Conservation (phyloP, 1,140 invertebrate genomes). For the Venustaconcha ellipsiformis region DNA sequence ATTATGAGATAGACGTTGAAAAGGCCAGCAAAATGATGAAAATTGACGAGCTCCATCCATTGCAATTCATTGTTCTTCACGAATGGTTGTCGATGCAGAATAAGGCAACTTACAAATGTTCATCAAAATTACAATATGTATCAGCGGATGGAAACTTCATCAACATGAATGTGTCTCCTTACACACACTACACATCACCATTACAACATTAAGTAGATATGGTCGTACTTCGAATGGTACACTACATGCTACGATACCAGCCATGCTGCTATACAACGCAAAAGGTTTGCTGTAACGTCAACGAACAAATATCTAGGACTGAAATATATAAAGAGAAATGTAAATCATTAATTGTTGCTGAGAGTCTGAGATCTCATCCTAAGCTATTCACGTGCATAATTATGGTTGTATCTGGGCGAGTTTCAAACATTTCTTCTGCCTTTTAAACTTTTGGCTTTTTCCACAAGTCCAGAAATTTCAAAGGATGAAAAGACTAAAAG, state of each 20-base stretch:
- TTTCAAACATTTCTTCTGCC: constrained; percentile 12
- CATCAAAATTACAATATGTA: neutral
- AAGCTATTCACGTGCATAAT: constrained; percentile 12
- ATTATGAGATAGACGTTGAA: constrained; percentile 82
- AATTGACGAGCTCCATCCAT: constrained; percentile 92
- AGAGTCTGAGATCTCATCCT: constrained; percentile 11
- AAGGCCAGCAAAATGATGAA: constrained; percentile 75
- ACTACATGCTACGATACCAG: constrained; percentile 28
- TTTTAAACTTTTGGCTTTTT: constrained; percentile 15
- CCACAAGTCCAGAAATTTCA: constrained; percentile 13
- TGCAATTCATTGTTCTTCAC: constrained; percentile 86
- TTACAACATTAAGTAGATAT: constrained; percentile 68
- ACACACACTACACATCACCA: constrained; percentile 68
- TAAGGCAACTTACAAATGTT: constrained; percentile 11
- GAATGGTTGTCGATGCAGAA: constrained; percentile 35
- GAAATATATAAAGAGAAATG: constrained; percentile 33
- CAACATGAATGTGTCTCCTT: constrained; percentile 37
- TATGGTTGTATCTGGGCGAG: constrained; percentile 9
- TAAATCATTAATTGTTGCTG: constrained; percentile 4
- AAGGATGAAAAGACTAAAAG: constrained; percentile 10
- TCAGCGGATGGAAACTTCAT: constrained; percentile 22
- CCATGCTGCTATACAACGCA: constrained; percentile 23
- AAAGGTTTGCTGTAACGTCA: constrained; percentile 31
- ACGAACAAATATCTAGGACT: constrained; percentile 20
- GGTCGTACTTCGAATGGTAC: constrained; percentile 50